Percentiles rank a stretch among this genome's conserved stretches.
Evolutionary conservation across 2,797 vertebrate genomes (phyloP).

Genomic region (Gallinago solitaria): DNA sequence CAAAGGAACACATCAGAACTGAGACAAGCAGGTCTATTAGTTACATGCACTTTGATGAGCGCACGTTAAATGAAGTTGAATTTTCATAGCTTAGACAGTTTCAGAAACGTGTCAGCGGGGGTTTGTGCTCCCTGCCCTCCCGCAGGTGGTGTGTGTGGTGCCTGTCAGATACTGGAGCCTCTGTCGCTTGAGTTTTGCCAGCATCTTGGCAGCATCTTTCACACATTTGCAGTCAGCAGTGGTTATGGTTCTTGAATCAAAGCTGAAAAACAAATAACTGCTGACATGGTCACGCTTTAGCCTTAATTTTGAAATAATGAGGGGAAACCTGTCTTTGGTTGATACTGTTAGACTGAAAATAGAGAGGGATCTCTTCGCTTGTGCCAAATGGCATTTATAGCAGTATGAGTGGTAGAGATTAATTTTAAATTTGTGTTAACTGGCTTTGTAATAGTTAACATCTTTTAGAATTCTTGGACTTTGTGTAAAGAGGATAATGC

Average conservation of each 20-base stretch:
- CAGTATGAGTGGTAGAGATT: not conserved
- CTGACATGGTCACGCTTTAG: not conserved
- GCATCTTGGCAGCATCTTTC: not conserved
- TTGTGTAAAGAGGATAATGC: not conserved
- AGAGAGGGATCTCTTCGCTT: not conserved
- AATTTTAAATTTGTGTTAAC: not conserved
- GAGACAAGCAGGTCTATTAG: not conserved
- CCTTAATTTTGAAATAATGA: not conserved
- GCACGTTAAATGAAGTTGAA: not conserved
- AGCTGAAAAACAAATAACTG: not conserved
- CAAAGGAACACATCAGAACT: not conserved
- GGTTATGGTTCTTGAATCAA: not conserved
- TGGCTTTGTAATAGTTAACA: not conserved
- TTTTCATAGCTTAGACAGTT: not conserved
- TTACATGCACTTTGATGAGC: not conserved
- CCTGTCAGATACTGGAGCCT: not conserved
- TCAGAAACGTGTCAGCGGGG: not conserved
- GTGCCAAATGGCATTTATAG: not conserved
- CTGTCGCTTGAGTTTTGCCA: not conserved
- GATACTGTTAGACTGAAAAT: not conserved
- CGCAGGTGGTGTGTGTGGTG: not conserved
- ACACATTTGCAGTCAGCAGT: not conserved
- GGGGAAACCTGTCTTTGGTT: not conserved
- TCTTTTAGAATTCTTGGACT: not conserved
- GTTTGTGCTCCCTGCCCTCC: not conserved